Conservation (phyloP, 2,797 vertebrate species). For the Protonibea diacanthus region DNA sequence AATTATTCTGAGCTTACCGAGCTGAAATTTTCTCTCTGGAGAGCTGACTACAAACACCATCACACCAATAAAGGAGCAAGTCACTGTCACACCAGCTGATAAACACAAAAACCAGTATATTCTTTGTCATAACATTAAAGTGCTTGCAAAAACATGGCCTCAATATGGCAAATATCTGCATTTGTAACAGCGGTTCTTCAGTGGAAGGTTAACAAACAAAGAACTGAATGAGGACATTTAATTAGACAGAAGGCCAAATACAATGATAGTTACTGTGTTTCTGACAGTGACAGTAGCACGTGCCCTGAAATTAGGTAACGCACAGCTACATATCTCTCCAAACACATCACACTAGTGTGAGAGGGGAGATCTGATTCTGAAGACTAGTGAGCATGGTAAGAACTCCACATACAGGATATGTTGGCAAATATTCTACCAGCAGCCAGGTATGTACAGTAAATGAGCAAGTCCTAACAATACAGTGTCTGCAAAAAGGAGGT, state of each 20-base stretch:
- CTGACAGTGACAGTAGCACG: neutral
- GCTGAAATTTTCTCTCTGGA: too few species aligned
- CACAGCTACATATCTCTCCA: slow-evolving; percentile 4
- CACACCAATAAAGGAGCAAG: too few species aligned
- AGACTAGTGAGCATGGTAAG: neutral
- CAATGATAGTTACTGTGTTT: neutral
- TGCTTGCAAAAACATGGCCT: too few species aligned
- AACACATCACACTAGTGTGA: neutral
- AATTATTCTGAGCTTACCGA: too few species aligned
- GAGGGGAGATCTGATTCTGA: neutral
- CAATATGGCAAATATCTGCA: too few species aligned
- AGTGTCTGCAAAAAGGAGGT: slow-evolving; percentile 63
- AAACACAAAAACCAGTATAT: too few species aligned
- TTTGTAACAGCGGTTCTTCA: too few species aligned
- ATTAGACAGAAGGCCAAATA: too few species aligned
- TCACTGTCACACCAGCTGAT: too few species aligned
- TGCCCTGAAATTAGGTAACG: neutral
- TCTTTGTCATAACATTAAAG: too few species aligned
- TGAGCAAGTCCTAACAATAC: slow-evolving; percentile 33
- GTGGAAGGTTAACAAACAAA: neutral
- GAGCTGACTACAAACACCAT: too few species aligned
- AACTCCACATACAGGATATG: neutral
- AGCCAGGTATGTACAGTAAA: slow-evolving; percentile 37
- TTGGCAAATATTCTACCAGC: neutral
- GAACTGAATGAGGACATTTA: neutral